phyloP scores from a whole-genome alignment of 2,888 invertebrate genomes.

The Leptinotarsa haldemani region DNA sequence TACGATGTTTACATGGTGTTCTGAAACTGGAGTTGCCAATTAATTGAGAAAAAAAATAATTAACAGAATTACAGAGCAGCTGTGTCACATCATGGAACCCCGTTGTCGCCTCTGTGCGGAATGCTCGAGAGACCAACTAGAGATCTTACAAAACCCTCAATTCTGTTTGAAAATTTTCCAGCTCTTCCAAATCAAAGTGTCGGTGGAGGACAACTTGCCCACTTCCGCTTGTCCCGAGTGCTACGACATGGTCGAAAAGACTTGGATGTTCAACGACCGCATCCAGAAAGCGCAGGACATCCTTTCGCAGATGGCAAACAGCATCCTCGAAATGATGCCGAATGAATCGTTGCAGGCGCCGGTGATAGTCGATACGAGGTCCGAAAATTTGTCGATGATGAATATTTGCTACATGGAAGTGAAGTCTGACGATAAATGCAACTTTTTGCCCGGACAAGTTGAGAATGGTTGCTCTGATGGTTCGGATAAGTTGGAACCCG shows the following conservation, averaged over 20 bases:
- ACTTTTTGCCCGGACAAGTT: constrained; percentile 36
- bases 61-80: too few species aligned
- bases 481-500: constrained; percentile 35
- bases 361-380: constrained; percentile 20
- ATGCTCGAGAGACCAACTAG: constrained; percentile 55
- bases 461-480: constrained; percentile 36
- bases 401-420: constrained; percentile 37
- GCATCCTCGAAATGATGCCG: constrained; percentile 32
- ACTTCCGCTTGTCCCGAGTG: constrained; percentile 61
- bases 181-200: constrained; percentile 63
- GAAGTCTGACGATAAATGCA: constrained; percentile 35
- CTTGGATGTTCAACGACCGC: constrained; percentile 62
- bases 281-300: constrained; percentile 64
- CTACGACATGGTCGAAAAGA: constrained; percentile 60
- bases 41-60: background rate
- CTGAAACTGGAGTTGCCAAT: background rate
- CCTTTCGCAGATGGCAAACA: constrained; percentile 48
- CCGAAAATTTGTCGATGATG: constrained; percentile 29
- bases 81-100: constrained; percentile 55
- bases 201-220: constrained; percentile 59
- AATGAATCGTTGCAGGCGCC: constrained; percentile 32
- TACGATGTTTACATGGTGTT: constrained; percentile 13
- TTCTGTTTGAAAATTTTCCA: constrained; percentile 59
- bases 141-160: constrained; percentile 58
- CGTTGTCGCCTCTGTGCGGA: constrained; percentile 65